phyloP scores from a whole-genome alignment of 64 coral and sea anemone genomes.

The Porites lutea region DNA sequence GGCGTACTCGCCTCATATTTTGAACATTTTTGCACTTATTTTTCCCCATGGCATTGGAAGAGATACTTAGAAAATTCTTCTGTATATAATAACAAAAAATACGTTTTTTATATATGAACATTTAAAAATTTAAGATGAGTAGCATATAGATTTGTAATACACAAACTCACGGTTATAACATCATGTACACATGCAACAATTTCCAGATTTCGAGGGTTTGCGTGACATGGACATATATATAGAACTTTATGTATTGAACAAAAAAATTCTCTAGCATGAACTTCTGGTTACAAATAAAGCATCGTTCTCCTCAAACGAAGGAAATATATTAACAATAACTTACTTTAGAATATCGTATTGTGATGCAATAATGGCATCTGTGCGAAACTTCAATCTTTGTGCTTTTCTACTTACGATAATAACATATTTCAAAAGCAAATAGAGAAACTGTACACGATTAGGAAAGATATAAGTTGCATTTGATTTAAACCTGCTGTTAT shows the following conservation, averaged over 20 bases:
- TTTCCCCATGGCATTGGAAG: background rate
- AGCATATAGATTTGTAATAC: background rate
- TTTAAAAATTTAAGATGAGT: background rate
- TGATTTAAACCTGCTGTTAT: background rate
- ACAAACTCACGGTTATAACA: background rate
- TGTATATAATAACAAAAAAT: background rate
- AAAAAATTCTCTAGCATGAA: background rate
- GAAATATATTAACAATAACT: slow-evolving; percentile 58
- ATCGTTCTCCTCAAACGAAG: slow-evolving; percentile 8
- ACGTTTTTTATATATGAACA: background rate
- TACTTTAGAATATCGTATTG: background rate
- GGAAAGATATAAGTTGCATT: background rate
- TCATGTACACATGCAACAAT: too few species aligned
- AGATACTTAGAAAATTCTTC: background rate
- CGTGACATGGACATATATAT: background rate
- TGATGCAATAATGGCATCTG: background rate
- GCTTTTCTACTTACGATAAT: background rate
- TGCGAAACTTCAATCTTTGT: too few species aligned
- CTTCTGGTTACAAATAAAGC: background rate
- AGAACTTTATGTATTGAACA: background rate
- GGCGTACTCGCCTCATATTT: background rate
- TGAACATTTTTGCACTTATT: slow-evolving; percentile 4
- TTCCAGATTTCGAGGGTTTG: background rate
- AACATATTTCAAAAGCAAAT: background rate
- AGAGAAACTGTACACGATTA: background rate